Conservation (phyloP, 2,797 vertebrate species). For the Malacoraja senta region DNA sequence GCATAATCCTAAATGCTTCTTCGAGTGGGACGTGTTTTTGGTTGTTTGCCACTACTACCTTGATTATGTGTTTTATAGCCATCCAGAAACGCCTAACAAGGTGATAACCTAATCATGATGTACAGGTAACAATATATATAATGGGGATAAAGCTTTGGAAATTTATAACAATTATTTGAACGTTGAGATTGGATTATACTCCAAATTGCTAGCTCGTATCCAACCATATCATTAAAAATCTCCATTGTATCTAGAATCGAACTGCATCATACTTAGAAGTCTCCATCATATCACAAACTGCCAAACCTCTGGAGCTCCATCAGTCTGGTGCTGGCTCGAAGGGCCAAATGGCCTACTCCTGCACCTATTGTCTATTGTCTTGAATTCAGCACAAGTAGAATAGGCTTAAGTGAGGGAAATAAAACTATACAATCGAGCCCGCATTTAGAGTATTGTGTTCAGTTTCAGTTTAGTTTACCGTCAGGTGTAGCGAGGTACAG, state of each 20-base stretch:
- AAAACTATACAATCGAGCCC: no score
- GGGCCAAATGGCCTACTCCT: no score
- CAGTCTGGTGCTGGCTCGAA: background rate
- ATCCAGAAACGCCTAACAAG: background rate
- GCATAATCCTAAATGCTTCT: background rate
- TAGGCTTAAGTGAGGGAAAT: background rate
- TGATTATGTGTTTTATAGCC: background rate
- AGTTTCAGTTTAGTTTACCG: no score
- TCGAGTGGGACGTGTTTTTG: background rate
- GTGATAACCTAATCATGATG: background rate
- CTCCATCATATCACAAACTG: background rate
- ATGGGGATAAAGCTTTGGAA: background rate
- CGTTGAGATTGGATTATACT: background rate
- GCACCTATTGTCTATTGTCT: no score
- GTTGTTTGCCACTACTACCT: background rate
- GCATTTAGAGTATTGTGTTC: no score
- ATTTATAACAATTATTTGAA: slow-evolving; percentile 22
- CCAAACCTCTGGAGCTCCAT: background rate
- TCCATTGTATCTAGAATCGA: background rate
- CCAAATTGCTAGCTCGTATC: background rate
- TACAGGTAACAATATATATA: background rate
- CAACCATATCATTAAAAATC: background rate
- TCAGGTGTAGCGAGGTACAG: no score
- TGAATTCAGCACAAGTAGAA: background rate
- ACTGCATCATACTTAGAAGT: background rate